Conservation (phyloP, 2,797 vertebrate species). For the Carcharodon carcharias region DNA sequence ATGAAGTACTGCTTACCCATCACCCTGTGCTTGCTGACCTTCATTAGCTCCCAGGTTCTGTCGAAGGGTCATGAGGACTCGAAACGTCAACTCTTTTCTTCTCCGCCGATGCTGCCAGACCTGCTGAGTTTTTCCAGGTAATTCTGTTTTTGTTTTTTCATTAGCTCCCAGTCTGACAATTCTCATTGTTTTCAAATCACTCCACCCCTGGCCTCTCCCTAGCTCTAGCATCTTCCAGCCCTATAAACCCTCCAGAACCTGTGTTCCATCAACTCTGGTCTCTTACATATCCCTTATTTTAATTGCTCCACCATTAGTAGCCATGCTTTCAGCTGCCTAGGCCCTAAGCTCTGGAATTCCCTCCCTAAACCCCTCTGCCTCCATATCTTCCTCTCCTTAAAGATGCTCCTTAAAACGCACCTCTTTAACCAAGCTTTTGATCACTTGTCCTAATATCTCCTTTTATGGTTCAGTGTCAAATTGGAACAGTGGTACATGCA, state of each 20-base stretch:
- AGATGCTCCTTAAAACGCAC: too few species aligned
- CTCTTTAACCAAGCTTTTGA: neutral
- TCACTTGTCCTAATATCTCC: neutral
- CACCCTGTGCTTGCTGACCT: neutral
- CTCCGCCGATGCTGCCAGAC: too few species aligned
- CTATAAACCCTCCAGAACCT: neutral
- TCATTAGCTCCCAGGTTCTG: neutral
- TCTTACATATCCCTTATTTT: neutral
- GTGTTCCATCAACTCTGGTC: neutral
- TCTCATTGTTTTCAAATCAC: neutral
- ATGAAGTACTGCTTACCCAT: neutral
- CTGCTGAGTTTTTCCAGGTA: too few species aligned
- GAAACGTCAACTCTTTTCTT: too few species aligned
- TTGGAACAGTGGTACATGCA: neutral
- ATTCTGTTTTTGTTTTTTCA: too few species aligned
- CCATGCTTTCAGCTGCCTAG: neutral
- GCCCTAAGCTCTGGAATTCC: neutral
- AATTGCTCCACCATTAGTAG: neutral
- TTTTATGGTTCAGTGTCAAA: neutral
- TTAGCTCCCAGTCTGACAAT: neutral
- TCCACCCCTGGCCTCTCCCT: neutral
- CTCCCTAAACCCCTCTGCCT: neutral
- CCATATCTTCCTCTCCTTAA: neutral
- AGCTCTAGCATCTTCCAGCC: too few species aligned
- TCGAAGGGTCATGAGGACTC: too few species aligned